These are phyloP conservation scores for Erebia aethiops DNA, from an alignment of 2,888 invertebrate species.

Conservation along the genomic window DNA sequence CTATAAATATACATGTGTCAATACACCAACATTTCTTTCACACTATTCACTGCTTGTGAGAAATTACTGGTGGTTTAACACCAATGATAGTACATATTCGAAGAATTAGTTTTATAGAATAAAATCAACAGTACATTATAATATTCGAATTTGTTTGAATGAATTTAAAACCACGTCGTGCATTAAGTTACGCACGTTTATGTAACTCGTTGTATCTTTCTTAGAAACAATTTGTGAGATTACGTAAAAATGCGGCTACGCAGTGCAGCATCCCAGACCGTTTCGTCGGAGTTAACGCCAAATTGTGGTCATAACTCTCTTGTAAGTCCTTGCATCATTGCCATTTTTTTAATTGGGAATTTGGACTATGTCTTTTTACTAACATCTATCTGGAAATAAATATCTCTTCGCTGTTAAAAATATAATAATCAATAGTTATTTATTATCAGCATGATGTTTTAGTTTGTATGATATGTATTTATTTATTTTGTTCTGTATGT, in stretches of 20 bases:
- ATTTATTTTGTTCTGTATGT: neutral
- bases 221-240: constrained; percentile 2
- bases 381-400: neutral
- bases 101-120: neutral
- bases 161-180: neutral
- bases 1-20: neutral
- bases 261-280: constrained; percentile 28
- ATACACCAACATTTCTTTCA: neutral
- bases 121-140: no score
- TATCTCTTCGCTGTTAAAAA: constrained; percentile 3
- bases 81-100: neutral
- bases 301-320: neutral
- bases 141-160: neutral
- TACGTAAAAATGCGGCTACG: constrained; percentile 33
- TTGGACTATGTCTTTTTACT: neutral
- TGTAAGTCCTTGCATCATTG: constrained; percentile 13
- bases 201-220: no score
- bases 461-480: neutral
- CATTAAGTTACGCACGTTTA: no score
- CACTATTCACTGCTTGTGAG: neutral
- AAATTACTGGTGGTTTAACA: neutral
- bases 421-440: neutral
- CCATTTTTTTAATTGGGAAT: neutral
- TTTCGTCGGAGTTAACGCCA: neutral
- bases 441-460: constrained; percentile 9